Conservation (phyloP, 2,888 invertebrate species). For the Oxycera nigricornis region DNA sequence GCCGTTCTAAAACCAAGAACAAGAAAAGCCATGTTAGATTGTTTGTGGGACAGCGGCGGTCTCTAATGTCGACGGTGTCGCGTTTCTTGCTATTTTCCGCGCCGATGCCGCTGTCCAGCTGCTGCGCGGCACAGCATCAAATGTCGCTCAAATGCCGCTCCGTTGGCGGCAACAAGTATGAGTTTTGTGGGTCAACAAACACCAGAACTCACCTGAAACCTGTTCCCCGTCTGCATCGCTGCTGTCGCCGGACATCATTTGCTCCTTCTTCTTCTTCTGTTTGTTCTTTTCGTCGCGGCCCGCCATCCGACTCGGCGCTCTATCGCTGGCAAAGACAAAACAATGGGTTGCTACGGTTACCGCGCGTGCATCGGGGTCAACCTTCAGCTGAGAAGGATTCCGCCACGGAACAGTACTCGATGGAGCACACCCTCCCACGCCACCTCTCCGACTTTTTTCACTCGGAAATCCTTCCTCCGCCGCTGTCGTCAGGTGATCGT, state of each 20-base stretch:
- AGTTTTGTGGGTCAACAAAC: conserved; percentile 26
- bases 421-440: neutral
- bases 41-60: neutral
- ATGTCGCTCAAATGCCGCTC: neutral
- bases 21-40: conserved; percentile 13
- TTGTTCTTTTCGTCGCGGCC: conserved; percentile 29
- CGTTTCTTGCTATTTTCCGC: conserved; percentile 7
- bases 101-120: neutral
- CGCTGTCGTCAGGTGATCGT: neutral
- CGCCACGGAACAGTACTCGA: neutral
- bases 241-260: conserved; percentile 32
- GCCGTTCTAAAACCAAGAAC: conserved; percentile 43
- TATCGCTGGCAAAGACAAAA: conserved; percentile 9
- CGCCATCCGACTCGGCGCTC: conserved; percentile 4
- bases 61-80: conserved; percentile 11
- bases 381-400: neutral
- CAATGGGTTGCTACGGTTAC: conserved; percentile 32
- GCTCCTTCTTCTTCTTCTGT: conserved; percentile 30
- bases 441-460: neutral
- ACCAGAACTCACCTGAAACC: conserved; percentile 33
- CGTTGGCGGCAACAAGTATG: neutral
- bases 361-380: conserved; percentile 9
- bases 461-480: neutral
- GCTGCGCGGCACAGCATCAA: conserved; percentile 10
- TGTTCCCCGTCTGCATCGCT: conserved; percentile 31